phyloP scores from a whole-genome alignment of 2,113 vertebrate species.

The Cranoglanis bouderius region DNA sequence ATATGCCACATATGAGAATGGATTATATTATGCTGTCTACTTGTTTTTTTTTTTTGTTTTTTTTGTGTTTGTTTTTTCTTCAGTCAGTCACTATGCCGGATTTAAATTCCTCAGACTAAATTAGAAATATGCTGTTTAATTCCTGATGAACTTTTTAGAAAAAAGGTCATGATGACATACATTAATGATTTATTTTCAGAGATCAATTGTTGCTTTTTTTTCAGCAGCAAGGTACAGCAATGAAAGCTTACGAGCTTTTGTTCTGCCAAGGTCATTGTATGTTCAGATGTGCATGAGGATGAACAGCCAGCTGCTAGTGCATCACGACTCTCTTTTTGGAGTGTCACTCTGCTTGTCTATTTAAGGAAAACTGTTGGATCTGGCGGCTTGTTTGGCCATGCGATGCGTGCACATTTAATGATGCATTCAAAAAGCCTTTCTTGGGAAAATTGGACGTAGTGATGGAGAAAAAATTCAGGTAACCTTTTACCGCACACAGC shows the following conservation, averaged over 20 bases:
- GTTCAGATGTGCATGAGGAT: constrained; percentile 18
- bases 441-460: background rate
- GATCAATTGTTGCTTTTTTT: constrained; percentile 5
- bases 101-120: constrained; percentile 1
- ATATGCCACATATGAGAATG: background rate
- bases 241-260: constrained; percentile 21
- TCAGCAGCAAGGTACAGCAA: constrained; percentile 2
- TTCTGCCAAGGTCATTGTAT: constrained; percentile 38
- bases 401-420: background rate
- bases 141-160: background rate
- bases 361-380: constrained; percentile 14
- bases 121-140: background rate
- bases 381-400: background rate
- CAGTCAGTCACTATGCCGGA: background rate
- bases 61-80: background rate
- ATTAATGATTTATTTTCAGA: constrained; percentile 14
- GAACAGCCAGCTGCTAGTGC: constrained; percentile 34
- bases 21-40: background rate
- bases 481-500: background rate
- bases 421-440: background rate
- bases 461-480: background rate
- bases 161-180: background rate
- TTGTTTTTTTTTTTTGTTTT: background rate
- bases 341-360: constrained; percentile 37
- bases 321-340: constrained; percentile 53